These are phyloP conservation scores for Protonemura montana DNA, from an alignment of 2,888 invertebrate genomes.

Conservation along the genomic window DNA sequence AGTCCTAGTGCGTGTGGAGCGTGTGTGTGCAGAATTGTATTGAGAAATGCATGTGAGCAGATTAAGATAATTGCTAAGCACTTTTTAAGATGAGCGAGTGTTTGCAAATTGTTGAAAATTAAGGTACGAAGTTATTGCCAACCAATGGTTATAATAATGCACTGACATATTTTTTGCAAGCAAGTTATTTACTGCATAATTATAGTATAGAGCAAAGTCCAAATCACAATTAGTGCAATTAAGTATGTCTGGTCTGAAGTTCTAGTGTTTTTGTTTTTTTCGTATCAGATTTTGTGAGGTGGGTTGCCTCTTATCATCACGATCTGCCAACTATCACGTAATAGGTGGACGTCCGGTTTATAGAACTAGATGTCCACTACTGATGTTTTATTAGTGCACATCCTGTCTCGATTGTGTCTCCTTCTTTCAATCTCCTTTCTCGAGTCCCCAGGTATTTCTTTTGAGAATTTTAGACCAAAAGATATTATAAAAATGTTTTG, in stretches of 20 bases:
- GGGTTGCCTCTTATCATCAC: background rate
- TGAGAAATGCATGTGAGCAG: background rate
- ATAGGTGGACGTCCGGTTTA: background rate
- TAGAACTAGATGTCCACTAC: background rate
- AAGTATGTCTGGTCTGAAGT: background rate
- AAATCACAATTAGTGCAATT: constrained; percentile 3
- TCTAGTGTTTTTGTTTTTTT: background rate
- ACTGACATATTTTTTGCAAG: background rate
- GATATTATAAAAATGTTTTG: too few relatives aligned
- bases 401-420: constrained; percentile 7
- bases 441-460: background rate
- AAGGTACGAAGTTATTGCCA: background rate
- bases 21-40: background rate
- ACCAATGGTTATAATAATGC: background rate
- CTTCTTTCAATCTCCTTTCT: background rate
- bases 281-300: background rate
- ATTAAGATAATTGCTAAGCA: background rate
- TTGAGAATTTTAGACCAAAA: background rate
- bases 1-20: background rate
- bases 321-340: background rate
- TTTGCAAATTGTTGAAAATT: background rate
- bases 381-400: background rate
- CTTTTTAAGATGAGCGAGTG: background rate
- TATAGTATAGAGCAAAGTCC: background rate
- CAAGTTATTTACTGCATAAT: background rate